phyloP scores from a whole-genome alignment of 2,888 invertebrate genomes.

The Acanthosepion esculentum region DNA sequence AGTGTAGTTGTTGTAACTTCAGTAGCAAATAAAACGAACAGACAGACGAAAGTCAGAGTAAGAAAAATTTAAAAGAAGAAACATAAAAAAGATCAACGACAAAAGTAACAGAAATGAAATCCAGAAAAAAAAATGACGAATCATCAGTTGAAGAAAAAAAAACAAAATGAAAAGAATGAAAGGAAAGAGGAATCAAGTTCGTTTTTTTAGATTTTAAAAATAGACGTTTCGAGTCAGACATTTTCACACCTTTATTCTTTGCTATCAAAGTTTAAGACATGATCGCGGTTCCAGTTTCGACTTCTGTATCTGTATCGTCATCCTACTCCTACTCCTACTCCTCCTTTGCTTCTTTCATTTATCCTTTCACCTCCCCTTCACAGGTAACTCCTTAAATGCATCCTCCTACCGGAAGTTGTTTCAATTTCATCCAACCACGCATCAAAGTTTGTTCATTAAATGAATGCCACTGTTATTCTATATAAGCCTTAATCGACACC shows the following conservation, averaged over 20 bases:
- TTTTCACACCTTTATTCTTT: neutral
- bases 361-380: too few species aligned
- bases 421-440: too few species aligned
- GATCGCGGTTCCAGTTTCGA: neutral
- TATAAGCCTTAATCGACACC: too few species aligned
- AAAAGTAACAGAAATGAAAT: neutral
- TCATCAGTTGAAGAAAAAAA: neutral
- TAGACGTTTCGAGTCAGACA: neutral
- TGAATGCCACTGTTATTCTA: too few species aligned
- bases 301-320: too few species aligned
- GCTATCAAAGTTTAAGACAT: neutral
- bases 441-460: too few species aligned
- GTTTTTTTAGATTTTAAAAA: neutral
- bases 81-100: neutral
- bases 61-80: neutral
- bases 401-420: too few species aligned
- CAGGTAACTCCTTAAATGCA: too few species aligned
- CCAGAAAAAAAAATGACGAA: neutral
- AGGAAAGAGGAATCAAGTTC: too few species aligned
- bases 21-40: neutral
- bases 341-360: too few species aligned
- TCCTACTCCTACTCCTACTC: too few species aligned
- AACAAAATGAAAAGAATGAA: neutral
- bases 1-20: neutral
- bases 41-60: neutral